Percentiles rank a stretch among this genome's conserved stretches.
These are phyloP conservation scores for Anhinga anhinga DNA, from an alignment of 2,113 vertebrate genomes.

Conservation along the genomic window DNA sequence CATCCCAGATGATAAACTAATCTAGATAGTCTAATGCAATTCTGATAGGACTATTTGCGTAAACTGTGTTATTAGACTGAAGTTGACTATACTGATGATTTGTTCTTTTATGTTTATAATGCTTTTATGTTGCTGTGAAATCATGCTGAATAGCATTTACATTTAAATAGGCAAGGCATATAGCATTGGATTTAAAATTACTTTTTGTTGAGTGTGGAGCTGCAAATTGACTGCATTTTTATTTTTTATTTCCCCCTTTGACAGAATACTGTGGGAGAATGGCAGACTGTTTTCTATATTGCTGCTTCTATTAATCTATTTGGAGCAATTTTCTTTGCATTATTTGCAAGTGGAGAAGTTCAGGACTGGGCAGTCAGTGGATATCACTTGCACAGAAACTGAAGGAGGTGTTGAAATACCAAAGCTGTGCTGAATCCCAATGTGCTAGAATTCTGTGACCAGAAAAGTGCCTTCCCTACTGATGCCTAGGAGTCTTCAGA, in stretches of 20 bases:
- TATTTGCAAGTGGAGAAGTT: conserved; percentile 86
- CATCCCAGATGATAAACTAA: neutral
- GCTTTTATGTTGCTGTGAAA: neutral
- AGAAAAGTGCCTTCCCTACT: conserved; percentile 70
- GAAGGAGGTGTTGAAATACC: conserved; percentile 40
- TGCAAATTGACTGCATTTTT: neutral
- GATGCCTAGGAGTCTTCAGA: conserved; percentile 39
- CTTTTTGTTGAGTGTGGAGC: neutral
- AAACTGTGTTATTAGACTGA: neutral
- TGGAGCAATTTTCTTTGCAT: conserved; percentile 85
- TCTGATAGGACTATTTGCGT: neutral
- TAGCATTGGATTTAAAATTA: neutral
- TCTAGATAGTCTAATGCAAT: neutral
- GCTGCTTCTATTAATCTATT: conserved; percentile 90
- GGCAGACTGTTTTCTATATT: conserved; percentile 93
- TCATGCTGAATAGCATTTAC: neutral
- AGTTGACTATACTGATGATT: neutral
- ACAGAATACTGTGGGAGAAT: conserved; percentile 90
- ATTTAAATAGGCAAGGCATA: neutral
- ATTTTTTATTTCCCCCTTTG: conserved; percentile 6
- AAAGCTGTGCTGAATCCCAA: conserved; percentile 7
- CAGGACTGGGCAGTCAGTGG: conserved; percentile 88
- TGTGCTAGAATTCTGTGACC: conserved; percentile 51
- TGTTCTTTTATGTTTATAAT: neutral
- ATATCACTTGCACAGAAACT: conserved; percentile 69